A percentile compares a stretch with the other conserved stretches of the same genome.
These are phyloP conservation scores for Prosapia bicincta DNA, from an alignment of 2,888 invertebrate species.

Conservation along the genomic window DNA sequence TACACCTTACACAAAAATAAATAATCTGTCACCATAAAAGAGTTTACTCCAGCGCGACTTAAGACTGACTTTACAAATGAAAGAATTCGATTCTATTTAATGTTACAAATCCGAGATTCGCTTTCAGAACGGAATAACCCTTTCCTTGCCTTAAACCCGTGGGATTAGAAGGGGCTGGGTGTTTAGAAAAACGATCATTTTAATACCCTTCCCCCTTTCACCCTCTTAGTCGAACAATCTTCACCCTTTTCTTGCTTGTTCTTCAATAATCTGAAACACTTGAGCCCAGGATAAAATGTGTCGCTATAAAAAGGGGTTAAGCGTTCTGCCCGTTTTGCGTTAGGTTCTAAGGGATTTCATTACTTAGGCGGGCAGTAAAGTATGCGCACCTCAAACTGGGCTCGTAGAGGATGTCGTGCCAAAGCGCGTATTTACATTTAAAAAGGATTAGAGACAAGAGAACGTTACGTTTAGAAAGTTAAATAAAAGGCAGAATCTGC, in stretches of 20 bases:
- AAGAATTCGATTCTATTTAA: neutral
- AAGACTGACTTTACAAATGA: neutral
- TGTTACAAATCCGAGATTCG: neutral
- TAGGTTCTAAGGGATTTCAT: neutral
- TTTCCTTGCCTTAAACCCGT: constrained; percentile 4
- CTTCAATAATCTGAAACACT: constrained; percentile 2
- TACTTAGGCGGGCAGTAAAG: neutral
- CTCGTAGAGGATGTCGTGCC: neutral
- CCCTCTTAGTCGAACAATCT: neutral
- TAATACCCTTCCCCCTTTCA: constrained; percentile 19
- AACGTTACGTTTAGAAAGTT: neutral
- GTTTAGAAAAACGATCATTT: constrained; percentile 29
- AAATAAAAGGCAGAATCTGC: no score
- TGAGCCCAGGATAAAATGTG: neutral
- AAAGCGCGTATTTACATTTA: neutral
- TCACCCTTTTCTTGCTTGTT: constrained; percentile 2
- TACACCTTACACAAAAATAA: neutral
- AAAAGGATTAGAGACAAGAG: neutral
- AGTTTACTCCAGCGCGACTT: neutral
- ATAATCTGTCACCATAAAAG: neutral
- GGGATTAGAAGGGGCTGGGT: constrained; percentile 14
- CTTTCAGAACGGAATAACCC: neutral
- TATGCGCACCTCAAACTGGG: neutral
- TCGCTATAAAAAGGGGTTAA: constrained; percentile 2
- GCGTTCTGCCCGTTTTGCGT: neutral